Base-by-base conservation (phyloP, 2,113 vertebrate genomes). In the Embiotoca jacksoni region DNA sequence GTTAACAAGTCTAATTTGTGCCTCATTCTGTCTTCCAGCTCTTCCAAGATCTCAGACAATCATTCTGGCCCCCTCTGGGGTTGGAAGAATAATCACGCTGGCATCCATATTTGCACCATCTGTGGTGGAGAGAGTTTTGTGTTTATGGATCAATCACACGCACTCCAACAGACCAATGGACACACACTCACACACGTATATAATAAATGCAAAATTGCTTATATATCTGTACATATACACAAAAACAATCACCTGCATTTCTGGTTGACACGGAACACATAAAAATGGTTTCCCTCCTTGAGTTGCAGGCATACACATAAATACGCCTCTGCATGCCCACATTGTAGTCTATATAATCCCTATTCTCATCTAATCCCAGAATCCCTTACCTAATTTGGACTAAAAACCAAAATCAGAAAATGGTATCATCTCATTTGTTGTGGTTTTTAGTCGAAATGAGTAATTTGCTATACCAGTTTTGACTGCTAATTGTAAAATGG, bases 1-100 rank as follows among this genome's bases (percentile, higher is more conserved):
- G 84, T 89, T 91, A 92, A 92, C 88, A 91, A 90, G 88, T 89
- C 79, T 92, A 91, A 92, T 93, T 91, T 90, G 88, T 90, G 92
- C 86, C 83, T 82, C 88, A 79, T 88, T 92, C 92, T 86, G 83
- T 89, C 78, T 86, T 85, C 84, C 70, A 79, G 81, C 86, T 85
- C 90, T 86, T 92, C 90, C 91, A 92, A 91, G 85, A 92, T 90
- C 90, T 86, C 91, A 88, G 85, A 92, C 85, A 90, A 91, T 93
- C 86, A 89, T 82, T 86, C 86, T 90, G 89, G 86, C 87, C 82
- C 87, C 92, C 81, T 78, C 57, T 63, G 86, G 91, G 86, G 56
- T 63, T 93, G 89, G 90, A 91, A 78, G 90, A 91, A 89, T 90
- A 85, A 81, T 82, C 83, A 80, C 36, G 82, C 90, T 92, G 92